Percentiles rank a stretch among this genome's conserved stretches.
These are phyloP conservation scores for Anoncus sp. DNA, from an alignment of 2,888 invertebrate genomes.

Conservation along the genomic window DNA sequence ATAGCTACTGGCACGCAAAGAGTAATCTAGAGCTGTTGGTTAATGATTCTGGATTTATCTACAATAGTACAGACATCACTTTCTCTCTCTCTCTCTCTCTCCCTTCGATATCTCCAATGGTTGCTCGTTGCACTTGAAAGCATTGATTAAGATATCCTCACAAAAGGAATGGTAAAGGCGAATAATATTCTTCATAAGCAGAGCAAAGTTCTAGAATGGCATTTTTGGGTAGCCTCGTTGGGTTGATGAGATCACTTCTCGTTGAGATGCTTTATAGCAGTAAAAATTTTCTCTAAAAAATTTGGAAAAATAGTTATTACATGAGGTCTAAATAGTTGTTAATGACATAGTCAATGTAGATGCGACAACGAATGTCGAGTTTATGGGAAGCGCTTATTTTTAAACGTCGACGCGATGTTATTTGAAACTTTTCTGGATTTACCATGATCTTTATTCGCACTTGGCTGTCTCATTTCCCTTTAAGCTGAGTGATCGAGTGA, in stretches of 20 bases:
- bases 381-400: background rate
- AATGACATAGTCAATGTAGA: no score
- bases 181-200: background rate
- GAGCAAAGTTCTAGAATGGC: background rate
- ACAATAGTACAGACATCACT: background rate
- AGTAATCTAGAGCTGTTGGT: background rate
- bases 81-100: background rate
- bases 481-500: slow-evolving; percentile 39
- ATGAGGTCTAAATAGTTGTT: background rate
- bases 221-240: background rate
- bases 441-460: background rate
- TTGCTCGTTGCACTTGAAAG: background rate
- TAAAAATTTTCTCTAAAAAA: background rate
- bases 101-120: background rate
- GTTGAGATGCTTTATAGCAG: background rate
- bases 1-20: background rate
- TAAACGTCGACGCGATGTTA: background rate
- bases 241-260: background rate
- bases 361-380: no score
- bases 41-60: slow-evolving; percentile 24
- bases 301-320: background rate
- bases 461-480: background rate
- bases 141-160: no score
- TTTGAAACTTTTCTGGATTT: background rate
- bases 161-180: background rate